These are phyloP conservation scores for Pentamera pediparva DNA, from an alignment of 53 echinoderm and acorn worm genomes.

Conservation along the genomic window DNA sequence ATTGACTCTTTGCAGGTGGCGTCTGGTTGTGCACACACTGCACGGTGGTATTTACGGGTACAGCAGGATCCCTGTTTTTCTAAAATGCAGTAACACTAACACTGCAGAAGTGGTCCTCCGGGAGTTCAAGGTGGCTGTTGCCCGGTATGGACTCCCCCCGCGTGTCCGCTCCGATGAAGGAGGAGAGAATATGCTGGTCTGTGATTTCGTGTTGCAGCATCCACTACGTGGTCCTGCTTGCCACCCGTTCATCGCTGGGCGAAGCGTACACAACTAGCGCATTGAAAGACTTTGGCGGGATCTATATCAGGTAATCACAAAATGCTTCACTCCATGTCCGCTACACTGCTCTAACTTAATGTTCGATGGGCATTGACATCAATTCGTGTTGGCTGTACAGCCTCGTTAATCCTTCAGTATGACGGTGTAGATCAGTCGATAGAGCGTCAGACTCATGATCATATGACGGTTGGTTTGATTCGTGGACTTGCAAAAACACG, in stretches of 20 bases:
- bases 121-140: constrained; percentile 21
- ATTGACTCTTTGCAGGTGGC: constrained; percentile 35
- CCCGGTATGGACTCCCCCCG: constrained; percentile 30
- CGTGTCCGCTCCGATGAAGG: constrained; percentile 36
- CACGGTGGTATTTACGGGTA: constrained; percentile 61
- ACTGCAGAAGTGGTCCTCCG: constrained; percentile 12
- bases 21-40: constrained; percentile 49
- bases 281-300: constrained; percentile 63
- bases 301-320: constrained; percentile 19
- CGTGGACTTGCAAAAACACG: no score
- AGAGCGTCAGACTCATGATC: no score
- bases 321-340: no score
- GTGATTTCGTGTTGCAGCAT: constrained; percentile 35
- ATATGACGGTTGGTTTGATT: no score
- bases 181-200: constrained; percentile 34
- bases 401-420: no score
- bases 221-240: constrained; percentile 26
- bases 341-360: no score
- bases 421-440: no score
- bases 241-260: constrained; percentile 27
- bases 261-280: constrained; percentile 47
- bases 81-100: constrained; percentile 47
- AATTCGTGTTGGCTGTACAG: no score
- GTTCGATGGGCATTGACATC: not conserved
- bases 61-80: constrained; percentile 43